Percentiles rank a stretch among this genome's conserved stretches.
Evolutionary conservation across 2,888 invertebrate species (phyloP).

Genomic region (Herminia tarsipennalis): DNA sequence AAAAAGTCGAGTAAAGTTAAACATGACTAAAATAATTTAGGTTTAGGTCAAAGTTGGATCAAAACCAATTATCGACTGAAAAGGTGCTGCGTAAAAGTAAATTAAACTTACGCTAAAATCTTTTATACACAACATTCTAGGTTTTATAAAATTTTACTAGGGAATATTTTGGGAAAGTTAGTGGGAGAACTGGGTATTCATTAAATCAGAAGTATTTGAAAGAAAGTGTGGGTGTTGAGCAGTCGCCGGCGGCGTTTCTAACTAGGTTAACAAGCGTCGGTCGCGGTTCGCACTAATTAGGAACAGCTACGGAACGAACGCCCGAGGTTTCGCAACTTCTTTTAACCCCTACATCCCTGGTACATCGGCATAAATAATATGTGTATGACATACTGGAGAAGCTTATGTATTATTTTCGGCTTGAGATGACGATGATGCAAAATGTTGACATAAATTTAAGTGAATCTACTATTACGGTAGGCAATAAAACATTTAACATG

Average conservation of each 20-base stretch:
- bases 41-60: constrained; percentile 6
- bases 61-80: constrained; percentile 13
- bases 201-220: constrained; percentile 54
- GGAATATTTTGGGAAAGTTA: constrained; percentile 23
- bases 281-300: constrained; percentile 58
- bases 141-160: constrained; percentile 4
- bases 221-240: constrained; percentile 43
- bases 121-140: background rate
- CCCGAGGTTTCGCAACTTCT: constrained; percentile 46
- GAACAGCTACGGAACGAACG: constrained; percentile 41
- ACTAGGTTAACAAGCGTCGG: constrained; percentile 64
- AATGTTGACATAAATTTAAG: too few relatives aligned
- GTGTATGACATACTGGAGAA: too few relatives aligned
- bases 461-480: too few relatives aligned
- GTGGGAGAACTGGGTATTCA: constrained; percentile 38
- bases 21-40: constrained; percentile 17
- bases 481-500: too few relatives aligned
- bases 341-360: constrained; percentile 45
- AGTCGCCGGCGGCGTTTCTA: constrained; percentile 47
- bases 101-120: background rate
- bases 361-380: constrained; percentile 22
- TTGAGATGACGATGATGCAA: too few relatives aligned
- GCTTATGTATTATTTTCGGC: too few relatives aligned
- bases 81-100: background rate
- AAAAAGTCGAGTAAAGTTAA: constrained; percentile 23